Evolutionary conservation across 2,888 invertebrate genomes (phyloP).

Genomic region (Mayetiola destructor): DNA sequence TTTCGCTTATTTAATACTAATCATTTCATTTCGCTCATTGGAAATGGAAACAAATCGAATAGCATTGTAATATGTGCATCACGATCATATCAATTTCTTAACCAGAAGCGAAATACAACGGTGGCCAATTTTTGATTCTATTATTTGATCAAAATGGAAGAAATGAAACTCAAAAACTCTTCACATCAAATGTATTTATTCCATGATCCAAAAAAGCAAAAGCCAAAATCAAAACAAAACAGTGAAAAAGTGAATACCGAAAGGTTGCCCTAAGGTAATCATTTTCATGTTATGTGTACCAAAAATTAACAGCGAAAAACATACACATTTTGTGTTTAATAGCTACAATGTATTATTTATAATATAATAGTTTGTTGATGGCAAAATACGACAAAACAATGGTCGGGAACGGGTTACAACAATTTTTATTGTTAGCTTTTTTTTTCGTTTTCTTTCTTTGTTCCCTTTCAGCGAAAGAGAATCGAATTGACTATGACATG

Average conservation of each 20-base stretch:
- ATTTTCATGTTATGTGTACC: not conserved
- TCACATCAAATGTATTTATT: too few relatives aligned
- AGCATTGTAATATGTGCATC: too few relatives aligned
- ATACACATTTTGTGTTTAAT: not conserved
- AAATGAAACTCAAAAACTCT: too few relatives aligned
- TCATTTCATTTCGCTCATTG: too few relatives aligned
- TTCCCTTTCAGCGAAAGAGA: not conserved
- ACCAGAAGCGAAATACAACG: constrained; percentile 1
- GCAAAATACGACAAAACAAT: constrained; percentile 3
- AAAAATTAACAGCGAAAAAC: not conserved
- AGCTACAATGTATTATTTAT: too few relatives aligned
- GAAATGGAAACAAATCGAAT: too few relatives aligned
- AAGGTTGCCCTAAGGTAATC: not conserved
- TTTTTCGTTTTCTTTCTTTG: not conserved
- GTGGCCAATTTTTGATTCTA: too few relatives aligned
- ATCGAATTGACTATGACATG: not conserved
- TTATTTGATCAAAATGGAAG: too few relatives aligned
- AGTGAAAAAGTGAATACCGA: not conserved
- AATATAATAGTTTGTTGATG: too few relatives aligned
- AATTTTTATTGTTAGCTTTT: too few relatives aligned
- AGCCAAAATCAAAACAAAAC: not conserved
- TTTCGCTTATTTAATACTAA: too few relatives aligned
- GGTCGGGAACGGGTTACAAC: not conserved
- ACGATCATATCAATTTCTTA: too few relatives aligned
- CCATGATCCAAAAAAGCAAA: not conserved